phyloP scores from a whole-genome alignment of 2,113 vertebrate species.

The Donacobius atricapilla region DNA sequence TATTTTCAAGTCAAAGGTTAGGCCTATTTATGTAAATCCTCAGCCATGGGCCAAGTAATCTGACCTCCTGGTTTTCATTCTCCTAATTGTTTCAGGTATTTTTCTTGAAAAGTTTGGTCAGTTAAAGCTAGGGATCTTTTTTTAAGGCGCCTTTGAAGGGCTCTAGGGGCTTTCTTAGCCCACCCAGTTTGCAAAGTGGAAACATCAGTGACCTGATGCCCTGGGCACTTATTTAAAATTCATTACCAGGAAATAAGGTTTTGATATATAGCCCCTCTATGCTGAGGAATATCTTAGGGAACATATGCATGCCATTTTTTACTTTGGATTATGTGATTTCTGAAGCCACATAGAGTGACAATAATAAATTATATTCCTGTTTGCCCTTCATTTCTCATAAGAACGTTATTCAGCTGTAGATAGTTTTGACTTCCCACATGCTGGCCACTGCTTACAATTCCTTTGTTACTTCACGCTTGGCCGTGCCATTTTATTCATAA shows the following conservation, averaged over 20 bases:
- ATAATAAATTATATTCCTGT: constrained; percentile 37
- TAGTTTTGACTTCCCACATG: constrained; percentile 26
- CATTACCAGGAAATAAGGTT: constrained; percentile 74
- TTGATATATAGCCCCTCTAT: constrained; percentile 62
- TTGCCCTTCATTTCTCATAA: constrained; percentile 43
- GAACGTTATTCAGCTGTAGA: constrained; percentile 5
- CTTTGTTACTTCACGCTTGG: constrained; percentile 18
- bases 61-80: constrained; percentile 75
- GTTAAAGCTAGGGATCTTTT: constrained; percentile 59
- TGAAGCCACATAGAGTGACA: constrained; percentile 20
- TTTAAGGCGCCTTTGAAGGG: constrained; percentile 73
- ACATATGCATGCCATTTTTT: constrained; percentile 41
- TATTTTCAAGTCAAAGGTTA: constrained; percentile 77
- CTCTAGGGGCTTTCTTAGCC: constrained; percentile 69
- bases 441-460: not conserved
- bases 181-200: constrained; percentile 76
- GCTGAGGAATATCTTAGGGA: constrained; percentile 52
- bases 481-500: not conserved
- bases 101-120: constrained; percentile 72
- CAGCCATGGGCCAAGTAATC: constrained; percentile 69
- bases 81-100: constrained; percentile 77
- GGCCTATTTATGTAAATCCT: constrained; percentile 80
- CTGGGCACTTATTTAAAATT: constrained; percentile 66
- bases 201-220: constrained; percentile 70
- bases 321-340: constrained; percentile 36